These are phyloP conservation scores for Pogonocichla stellata DNA, from an alignment of 2,113 vertebrate genomes.

Conservation along the genomic window DNA sequence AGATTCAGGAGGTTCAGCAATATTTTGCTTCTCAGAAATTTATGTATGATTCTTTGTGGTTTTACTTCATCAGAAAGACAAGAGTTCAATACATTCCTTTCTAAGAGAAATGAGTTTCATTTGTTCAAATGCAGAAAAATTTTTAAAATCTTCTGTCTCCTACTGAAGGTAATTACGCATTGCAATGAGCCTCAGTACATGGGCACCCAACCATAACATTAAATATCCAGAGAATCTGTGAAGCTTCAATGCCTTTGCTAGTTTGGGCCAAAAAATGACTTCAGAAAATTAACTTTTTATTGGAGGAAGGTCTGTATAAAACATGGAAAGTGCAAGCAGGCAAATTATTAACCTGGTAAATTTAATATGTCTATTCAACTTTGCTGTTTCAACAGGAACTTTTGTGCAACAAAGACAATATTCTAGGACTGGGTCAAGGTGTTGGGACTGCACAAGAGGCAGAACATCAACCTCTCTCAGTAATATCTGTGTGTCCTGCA, in stretches of 20 bases:
- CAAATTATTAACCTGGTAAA: not conserved
- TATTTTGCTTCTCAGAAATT: not conserved
- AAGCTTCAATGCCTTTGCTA: not conserved
- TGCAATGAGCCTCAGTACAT: not conserved
- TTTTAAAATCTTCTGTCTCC: not conserved
- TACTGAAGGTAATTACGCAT: not conserved
- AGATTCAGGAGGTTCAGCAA: not conserved
- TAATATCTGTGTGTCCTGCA: not conserved
- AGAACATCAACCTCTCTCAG: not conserved
- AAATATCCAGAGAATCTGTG: not conserved
- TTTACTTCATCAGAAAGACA: not conserved
- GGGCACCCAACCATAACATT: not conserved
- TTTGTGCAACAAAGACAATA: not conserved
- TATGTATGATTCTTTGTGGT: not conserved
- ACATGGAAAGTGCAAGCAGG: not conserved
- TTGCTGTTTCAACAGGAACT: not conserved
- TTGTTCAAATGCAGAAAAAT: not conserved
- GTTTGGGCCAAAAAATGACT: not conserved
- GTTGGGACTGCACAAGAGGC: not conserved
- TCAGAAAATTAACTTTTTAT: not conserved
- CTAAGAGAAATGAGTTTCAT: not conserved
- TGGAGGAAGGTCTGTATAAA: not conserved
- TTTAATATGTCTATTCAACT: not conserved
- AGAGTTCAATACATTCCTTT: not conserved
- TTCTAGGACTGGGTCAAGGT: not conserved